Evolutionary conservation across 2,797 vertebrate genomes (phyloP), one percentile per base, ranked within the genome.

Genomic region (Vultur gryphus): DNA sequence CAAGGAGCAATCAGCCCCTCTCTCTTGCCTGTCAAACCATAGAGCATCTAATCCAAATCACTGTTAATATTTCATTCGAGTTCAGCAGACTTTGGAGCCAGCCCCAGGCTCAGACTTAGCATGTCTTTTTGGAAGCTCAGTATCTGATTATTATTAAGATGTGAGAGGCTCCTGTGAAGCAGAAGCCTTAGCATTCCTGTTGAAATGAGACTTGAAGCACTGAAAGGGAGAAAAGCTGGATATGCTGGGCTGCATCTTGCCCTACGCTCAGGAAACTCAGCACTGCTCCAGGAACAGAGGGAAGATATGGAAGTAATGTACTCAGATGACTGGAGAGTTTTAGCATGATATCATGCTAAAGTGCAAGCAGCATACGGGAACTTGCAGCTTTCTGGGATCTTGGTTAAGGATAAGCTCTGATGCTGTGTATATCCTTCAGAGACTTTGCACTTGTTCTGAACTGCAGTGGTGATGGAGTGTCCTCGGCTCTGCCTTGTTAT

Each of bases 101-200:
- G 96, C 92, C 94, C 26, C 94, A 87, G 96, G 94, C 96, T 95
- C 94, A 92, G 82, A 92, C 72, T 96, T 91, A 94, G 82, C 52
- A 61, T 75, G 84, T 84, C 87, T 94, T 95, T 92, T 85, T 89
- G 72, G 87, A 94, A 92, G 85, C 94, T 89, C 61, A 58, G 84
- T 89, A 93, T 93, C 94, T 95, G 89, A 96, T 95, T 93, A 91
- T 94, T 94, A 96, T 95, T 96, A 96, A 96, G 87, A 95, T 93
- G 89, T 86, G 92, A 94, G 92, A 84, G 73, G 61, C 66, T 96
- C 73, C 92, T 72, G 90, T 89, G 92, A 94, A 96, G 96, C 86
- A 94, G 88, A 89, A 94, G 84, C 90, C 54, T 92, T 76, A 94
- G 39, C 39, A 79, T 90, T 84, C 73, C 86, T 82, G 73, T 65